These are phyloP conservation scores for Scaptomyza hsui DNA, from an alignment of 1,140 invertebrate species.

Conservation along the genomic window DNA sequence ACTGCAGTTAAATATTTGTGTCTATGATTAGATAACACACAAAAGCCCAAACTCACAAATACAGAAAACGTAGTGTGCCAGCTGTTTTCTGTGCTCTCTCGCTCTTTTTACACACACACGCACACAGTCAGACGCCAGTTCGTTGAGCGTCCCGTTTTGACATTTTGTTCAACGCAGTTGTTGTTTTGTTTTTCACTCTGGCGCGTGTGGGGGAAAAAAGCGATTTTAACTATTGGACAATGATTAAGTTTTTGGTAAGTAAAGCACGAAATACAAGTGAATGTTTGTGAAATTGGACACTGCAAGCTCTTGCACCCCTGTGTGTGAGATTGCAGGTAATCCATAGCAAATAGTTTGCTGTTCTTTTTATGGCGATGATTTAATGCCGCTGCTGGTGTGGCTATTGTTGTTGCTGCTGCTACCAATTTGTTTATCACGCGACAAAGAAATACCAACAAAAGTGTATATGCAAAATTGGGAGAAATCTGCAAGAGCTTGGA, in stretches of 20 bases:
- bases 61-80: slow-evolving; percentile 50
- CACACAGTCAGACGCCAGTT: not conserved
- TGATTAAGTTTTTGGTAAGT: slow-evolving; percentile 73
- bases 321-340: not conserved
- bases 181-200: slow-evolving; percentile 51
- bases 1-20: not conserved
- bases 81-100: slow-evolving; percentile 52
- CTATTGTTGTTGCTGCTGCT: slow-evolving; percentile 6
- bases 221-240: slow-evolving; percentile 52
- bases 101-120: not conserved
- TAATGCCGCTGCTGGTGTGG: slow-evolving; percentile 17
- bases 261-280: slow-evolving; percentile 7
- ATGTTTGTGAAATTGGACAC: not conserved
- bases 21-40: slow-evolving; percentile 42
- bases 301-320: not conserved
- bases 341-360: not conserved
- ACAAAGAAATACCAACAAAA: slow-evolving; percentile 38
- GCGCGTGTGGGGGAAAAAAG: slow-evolving; percentile 58
- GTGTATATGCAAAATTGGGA: slow-evolving; percentile 2
- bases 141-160: slow-evolving; percentile 29
- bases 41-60: slow-evolving; percentile 15
- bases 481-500: not conserved
- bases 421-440: not conserved
- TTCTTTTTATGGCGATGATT: slow-evolving; percentile 63
- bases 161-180: slow-evolving; percentile 33